Base-by-base conservation (phyloP, 2,113 vertebrate species). In the Dolichotis patagonum region DNA sequence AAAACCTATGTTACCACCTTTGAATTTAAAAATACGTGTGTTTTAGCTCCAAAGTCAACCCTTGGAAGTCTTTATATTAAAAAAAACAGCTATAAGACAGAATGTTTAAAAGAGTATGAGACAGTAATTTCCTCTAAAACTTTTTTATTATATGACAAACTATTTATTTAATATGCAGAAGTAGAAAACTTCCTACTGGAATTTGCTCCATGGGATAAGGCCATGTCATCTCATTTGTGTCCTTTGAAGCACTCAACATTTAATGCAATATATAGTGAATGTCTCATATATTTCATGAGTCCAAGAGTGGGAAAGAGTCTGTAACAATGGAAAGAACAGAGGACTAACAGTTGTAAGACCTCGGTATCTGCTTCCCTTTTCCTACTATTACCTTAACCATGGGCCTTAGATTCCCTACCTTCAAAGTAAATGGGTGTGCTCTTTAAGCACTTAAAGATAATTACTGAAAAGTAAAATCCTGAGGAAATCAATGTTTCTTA, bases 101-200 rank as follows among this genome's bases (percentile, higher is more conserved):
- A 84, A 78, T 69, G 19, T 94, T 91, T 82, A 91, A 46, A 20
- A 88, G 26, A 93, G 85, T 84, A 77, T 10, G 43, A n/a, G 43
- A 91, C 82, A 62, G 60, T 71, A 85, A 95, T 86, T 89, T 77
- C n/a, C 49, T 84, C 30, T 54, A 77, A 91, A 92, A 41, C 80
- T 67, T n/a, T 71, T 56, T 56, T 3, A 67, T 58, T 63, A 49
- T 35, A 81, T 22, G 38, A 88, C 56, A 96, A 93, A 90, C 22
- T 43, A 86, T 89, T 92, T 92, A 43, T 49, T 91, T 46, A 88
- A 83, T 77, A 75, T 30, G 41, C 5, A 81, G 80, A 71, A 43
- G 78, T 0, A 94, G 41, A 20, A 94, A 41, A 91, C 52, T 95
- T 17, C 24, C 28, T 65, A 80, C 2, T 81, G 30, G 87, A 62